These are phyloP conservation scores for Eciton burchellii DNA, from an alignment of 1,140 invertebrate genomes.

Conservation along the genomic window DNA sequence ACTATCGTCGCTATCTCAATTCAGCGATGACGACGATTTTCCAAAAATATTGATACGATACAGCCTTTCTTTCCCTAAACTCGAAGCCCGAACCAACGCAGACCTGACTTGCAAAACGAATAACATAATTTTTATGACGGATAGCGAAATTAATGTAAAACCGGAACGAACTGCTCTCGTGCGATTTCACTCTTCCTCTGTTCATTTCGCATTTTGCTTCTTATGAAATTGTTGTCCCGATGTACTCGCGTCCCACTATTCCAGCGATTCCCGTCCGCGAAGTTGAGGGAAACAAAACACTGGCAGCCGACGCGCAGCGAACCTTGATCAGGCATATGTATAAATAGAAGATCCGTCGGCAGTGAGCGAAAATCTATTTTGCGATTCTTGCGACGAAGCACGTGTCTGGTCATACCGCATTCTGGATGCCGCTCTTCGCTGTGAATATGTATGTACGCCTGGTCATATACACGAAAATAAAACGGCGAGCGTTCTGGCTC, in stretches of 20 bases:
- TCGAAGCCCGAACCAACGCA: not conserved
- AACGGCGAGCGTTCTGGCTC: not conserved
- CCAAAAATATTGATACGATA: not conserved
- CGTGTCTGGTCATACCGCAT: slow-evolving; percentile 35
- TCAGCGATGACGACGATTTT: not conserved
- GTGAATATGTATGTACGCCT: not conserved
- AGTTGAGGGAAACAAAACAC: slow-evolving; percentile 11
- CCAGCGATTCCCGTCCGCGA: not conserved
- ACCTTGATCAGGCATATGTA: slow-evolving; percentile 39
- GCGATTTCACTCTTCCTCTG: too few relatives aligned
- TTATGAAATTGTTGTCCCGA: not conserved
- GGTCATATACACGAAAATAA: slow-evolving; percentile 55
- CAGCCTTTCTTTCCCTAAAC: not conserved
- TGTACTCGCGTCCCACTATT: not conserved
- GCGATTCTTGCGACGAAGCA: slow-evolving; percentile 36
- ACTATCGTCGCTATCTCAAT: slow-evolving; percentile 21
- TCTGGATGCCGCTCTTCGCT: not conserved
- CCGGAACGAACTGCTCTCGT: not conserved
- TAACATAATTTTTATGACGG: not conserved
- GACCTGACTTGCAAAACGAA: not conserved
- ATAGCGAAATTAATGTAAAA: not conserved
- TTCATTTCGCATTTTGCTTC: not conserved
- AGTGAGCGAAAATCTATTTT: slow-evolving; percentile 63
- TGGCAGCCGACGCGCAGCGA: not conserved
- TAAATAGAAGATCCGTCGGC: slow-evolving; percentile 58